These are phyloP conservation scores for Stercorarius parasiticus DNA, from an alignment of 2,113 vertebrate species.

Conservation along the genomic window DNA sequence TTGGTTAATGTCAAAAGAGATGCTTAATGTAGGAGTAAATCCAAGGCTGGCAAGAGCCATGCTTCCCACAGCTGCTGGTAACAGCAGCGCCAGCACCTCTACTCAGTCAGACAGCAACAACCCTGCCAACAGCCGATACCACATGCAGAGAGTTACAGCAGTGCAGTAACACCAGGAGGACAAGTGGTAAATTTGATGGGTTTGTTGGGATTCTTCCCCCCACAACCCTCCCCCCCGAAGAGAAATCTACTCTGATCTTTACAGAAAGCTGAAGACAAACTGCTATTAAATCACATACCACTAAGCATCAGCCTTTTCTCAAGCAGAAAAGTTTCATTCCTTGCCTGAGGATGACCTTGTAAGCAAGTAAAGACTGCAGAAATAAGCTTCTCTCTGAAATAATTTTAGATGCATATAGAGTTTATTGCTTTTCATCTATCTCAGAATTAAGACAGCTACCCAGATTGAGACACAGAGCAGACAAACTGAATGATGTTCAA, in stretches of 20 bases:
- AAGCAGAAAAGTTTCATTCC: not conserved
- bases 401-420: not conserved
- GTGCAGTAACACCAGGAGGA: not conserved
- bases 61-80: not conserved
- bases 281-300: not conserved
- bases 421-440: not conserved
- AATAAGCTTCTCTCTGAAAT: not conserved
- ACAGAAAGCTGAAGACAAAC: not conserved
- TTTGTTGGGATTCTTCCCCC: not conserved
- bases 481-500: not conserved
- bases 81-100: not conserved
- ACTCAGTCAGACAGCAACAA: not conserved
- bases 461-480: not conserved
- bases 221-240: not conserved
- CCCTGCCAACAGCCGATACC: not conserved
- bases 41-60: not conserved
- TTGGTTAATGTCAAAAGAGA: not conserved
- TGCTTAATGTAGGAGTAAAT: not conserved
- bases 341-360: not conserved
- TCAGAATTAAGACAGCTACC: not conserved
- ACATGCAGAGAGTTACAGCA: fast-evolving
- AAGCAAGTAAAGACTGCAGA: not conserved
- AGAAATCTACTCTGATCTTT: not conserved
- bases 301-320: not conserved
- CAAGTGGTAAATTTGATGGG: too few relatives aligned